Percentiles rank a stretch among this genome's conserved stretches.
phyloP scores from a whole-genome alignment of 2,888 invertebrate species.

The Priocnemis perturbator region DNA sequence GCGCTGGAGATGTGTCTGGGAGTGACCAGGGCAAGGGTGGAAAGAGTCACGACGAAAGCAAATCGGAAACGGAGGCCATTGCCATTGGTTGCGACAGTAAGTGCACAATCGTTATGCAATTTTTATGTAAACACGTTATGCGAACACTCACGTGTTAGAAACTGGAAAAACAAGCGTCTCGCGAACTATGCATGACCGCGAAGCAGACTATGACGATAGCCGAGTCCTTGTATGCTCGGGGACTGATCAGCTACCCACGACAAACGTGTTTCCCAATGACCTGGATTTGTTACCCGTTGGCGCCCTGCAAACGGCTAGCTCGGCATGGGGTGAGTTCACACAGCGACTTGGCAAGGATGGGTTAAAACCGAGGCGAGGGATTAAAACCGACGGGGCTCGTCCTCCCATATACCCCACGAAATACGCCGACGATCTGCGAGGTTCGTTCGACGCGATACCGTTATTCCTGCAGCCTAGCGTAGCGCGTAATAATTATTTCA shows the following conservation, averaged over 20 bases:
- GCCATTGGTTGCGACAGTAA: conserved; percentile 95
- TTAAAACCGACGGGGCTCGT: conserved; percentile 98
- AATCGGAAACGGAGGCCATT: conserved; percentile 97
- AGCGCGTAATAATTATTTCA: too few relatives aligned
- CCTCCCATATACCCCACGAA: conserved; percentile 99
- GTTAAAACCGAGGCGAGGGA: conserved; percentile 93
- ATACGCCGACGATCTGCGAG: conserved; percentile 80
- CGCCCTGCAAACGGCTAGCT: conserved; percentile 84
- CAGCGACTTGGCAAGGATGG: conserved; percentile 85
- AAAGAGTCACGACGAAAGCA: conserved; percentile 87
- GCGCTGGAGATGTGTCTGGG: conserved; percentile 88
- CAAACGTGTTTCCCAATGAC: conserved; percentile 96
- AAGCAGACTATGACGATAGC: conserved; percentile 97
- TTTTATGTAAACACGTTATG: not conserved
- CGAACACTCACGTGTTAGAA: conserved; percentile 79
- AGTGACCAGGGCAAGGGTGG: conserved; percentile 84
- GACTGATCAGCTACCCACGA: conserved; percentile 99
- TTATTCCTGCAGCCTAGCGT: too few relatives aligned
- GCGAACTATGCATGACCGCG: conserved; percentile 94
- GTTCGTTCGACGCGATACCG: conserved; percentile 55
- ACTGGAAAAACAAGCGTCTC: conserved; percentile 95
- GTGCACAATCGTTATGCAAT: conserved; percentile 60
- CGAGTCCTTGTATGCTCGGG: conserved; percentile 95
- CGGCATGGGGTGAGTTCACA: conserved; percentile 93
- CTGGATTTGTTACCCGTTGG: conserved; percentile 87